Base-by-base conservation (phyloP, 2,113 vertebrate species). In the Castor canadensis region DNA sequence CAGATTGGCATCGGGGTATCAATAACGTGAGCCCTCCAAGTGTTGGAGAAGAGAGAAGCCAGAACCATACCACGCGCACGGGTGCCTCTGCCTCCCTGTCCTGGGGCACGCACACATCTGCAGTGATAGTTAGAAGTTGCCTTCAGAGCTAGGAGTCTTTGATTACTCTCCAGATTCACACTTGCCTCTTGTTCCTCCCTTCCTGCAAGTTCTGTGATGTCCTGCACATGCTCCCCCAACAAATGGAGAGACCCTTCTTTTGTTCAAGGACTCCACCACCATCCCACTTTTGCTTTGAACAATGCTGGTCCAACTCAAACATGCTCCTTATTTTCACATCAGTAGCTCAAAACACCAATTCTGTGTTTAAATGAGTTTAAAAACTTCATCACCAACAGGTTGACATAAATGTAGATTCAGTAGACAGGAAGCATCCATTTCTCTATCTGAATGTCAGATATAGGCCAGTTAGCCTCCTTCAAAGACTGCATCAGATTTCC, bases 31-130 rank as follows among this genome's bases (percentile, higher is more conserved):
- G 28, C 19, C 3, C 24, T 58, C 28, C 7, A 0, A 0, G 11
- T 9, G 6, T 5, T 8, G 22, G 15, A 32, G 77, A 38, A 3
- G 24, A 81, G 54, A 85, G n/a, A 58, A 12, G 15, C 72, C 26
- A 10, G 76, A 22, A 1, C 32, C 30, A 1, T 3, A 0, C 9
- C 60, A 17, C 76, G 1, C 35, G 0, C 2, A 0, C 7, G 0
- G 56, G 4, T 0, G 0, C 38, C 62, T 19, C 88, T 28, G 43
- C 0, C 6, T 0, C 0, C 8, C 69, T 28, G 47, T n/a, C 66
- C 56, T 73, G 24, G 35, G n/a, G 19, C 4, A 0, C 43, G 38
- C 19, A 0, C 3, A 8, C 35, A 19, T 0, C 60, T 7, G 9
- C 19, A 22, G 10, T 28, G 8, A 43, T 11, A 20, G 12, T 66